Evolutionary conservation across 1,140 invertebrate genomes (phyloP), one percentile per base, ranked within the genome.

Genomic region (Musca domestica): DNA sequence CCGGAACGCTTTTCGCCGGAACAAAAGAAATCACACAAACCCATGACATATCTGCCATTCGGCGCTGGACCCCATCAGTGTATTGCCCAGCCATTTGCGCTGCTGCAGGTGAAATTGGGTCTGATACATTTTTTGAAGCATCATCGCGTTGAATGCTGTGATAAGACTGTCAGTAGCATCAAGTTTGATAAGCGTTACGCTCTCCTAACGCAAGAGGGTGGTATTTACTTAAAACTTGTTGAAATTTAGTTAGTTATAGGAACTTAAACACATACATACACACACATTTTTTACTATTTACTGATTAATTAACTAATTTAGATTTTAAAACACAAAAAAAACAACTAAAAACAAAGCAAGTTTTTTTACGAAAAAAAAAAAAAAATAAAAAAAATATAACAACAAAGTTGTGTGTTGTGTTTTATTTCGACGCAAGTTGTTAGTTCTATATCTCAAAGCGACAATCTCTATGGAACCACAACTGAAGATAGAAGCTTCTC

Each of bases 11-110:
- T 82, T 48, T 74, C 27, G 25, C 70, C 73, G 0, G 74, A 73
- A n/a, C 79, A 81, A 54, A 74, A 74, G 48, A 49, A 71, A 0
- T 68, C 56, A 17, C 78, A 80, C 9, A 70, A 67, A 6, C 77
- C 75, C 27, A 79, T 77, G 75, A 74, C 78, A n/a, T 82, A 86
- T 74, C 71, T 91, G 56, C 89, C 90, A 1, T 91, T 90, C 70
- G 88, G 88, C 2, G 86, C 86, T 4, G 88, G 88, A 3, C 84
- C 85, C 1, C 81, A 87, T 67, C 85, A 85, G 67, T 89, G 88
- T 71, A 87, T 89, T 67, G 89, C 87, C 41, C 81, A 83, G 71
- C 76, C 84, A 22, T 84, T 88, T 69, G 87, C 84, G 1, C 69
- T 83, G 54, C 69, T 86, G 67, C 82, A 86, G 70, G 75, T 84